phyloP scores from a whole-genome alignment of 2,797 vertebrate genomes.

The Syncerus caffer region DNA sequence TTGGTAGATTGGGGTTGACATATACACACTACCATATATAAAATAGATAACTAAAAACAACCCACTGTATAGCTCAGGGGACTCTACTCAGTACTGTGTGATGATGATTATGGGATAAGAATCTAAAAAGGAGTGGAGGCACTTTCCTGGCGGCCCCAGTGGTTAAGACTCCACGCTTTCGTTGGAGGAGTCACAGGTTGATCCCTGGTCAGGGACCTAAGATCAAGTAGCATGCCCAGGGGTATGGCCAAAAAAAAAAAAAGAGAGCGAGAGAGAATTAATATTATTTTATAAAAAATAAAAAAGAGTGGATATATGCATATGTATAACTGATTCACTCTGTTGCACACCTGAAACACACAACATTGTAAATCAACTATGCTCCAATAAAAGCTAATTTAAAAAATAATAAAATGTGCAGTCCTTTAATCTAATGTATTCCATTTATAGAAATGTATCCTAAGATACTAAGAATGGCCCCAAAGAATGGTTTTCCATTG shows the following conservation, averaged over 20 bases:
- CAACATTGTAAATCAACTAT: not conserved
- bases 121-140: not conserved
- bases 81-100: not conserved
- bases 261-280: not conserved
- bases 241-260: not conserved
- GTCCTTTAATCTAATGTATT: not conserved
- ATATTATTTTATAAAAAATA: not conserved
- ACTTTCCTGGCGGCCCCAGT: not conserved
- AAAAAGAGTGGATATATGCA: not conserved
- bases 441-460: not conserved
- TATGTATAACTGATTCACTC: not conserved
- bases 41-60: not conserved
- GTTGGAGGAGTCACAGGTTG: not conserved
- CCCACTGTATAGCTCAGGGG: not conserved
- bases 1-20: not conserved
- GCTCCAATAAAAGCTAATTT: not conserved
- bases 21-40: not conserved
- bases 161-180: not conserved
- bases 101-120: not conserved
- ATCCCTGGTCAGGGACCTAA: not conserved
- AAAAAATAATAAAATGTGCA: not conserved
- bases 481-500: not conserved
- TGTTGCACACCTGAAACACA: not conserved
- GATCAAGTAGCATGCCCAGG: not conserved
- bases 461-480: not conserved